These are phyloP conservation scores for Neotoma lepida DNA, from an alignment of 2,113 vertebrate species.

Conservation along the genomic window DNA sequence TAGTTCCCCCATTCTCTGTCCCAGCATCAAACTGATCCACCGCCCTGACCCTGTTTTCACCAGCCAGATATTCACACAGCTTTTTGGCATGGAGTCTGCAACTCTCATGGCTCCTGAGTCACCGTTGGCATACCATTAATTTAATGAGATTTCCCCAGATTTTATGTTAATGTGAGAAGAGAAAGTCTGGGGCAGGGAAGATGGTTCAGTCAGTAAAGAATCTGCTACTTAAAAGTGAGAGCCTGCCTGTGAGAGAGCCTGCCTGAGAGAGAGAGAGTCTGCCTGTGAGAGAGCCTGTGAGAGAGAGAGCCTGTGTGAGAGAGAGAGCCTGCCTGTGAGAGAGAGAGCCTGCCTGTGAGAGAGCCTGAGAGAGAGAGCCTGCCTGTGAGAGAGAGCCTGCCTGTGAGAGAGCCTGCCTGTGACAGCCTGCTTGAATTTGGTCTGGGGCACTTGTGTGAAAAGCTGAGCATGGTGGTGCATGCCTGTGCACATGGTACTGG, in stretches of 20 bases:
- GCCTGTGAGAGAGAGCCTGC: too few relatives aligned
- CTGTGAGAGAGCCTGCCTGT: too few relatives aligned
- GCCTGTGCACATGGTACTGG: background rate
- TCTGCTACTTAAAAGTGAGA: background rate
- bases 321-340: too few relatives aligned
- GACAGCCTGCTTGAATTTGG: too few relatives aligned
- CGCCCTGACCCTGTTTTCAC: fast-evolving
- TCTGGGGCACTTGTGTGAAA: background rate
- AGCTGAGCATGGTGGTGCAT: background rate
- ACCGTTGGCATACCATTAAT: background rate
- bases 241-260: background rate
- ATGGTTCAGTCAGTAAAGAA: background rate
- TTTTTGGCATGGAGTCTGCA: background rate
- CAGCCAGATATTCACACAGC: background rate
- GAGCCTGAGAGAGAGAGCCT: too few relatives aligned
- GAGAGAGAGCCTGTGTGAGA: too few relatives aligned
- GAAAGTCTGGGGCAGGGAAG: background rate
- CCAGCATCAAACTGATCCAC: background rate
- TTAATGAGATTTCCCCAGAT: background rate
- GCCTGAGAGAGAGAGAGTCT: too few relatives aligned
- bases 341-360: too few relatives aligned
- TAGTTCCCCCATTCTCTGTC: background rate
- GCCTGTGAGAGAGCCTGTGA: too few relatives aligned
- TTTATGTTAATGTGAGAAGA: slow-evolving; percentile 28
- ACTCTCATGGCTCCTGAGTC: background rate